Evolutionary conservation across 2,888 invertebrate species (phyloP), one percentile per base, ranked within the genome.

Genomic region (Mactromeris polynyma): DNA sequence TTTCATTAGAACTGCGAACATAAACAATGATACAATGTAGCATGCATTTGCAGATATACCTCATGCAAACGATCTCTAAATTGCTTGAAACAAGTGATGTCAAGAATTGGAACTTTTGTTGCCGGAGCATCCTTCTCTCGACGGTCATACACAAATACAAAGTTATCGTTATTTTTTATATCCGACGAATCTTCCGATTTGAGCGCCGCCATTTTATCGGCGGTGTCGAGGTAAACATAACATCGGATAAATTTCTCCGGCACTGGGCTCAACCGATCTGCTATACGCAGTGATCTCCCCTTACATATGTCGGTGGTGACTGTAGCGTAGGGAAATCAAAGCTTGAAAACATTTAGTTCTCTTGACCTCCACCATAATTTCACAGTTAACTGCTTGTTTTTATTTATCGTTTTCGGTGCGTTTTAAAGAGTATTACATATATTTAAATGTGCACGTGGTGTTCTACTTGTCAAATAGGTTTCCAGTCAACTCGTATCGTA

Each of bases 141-240:
- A n/a, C 96, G 94, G 90, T 96, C 96, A 93, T 91, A 96, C 36
- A 96, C 92, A 90, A 93, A 96, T 86, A 96, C 95, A 94, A 94
- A 95, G 46, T 93, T 93, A 92, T 95, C 94, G 17, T 33, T 17
- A 36, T 73, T 19, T 36, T 95, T 95, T 4, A 94, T 94, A n/a
- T 95, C 95, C 14, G 90, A 88, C 77, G 92, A 88, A 46, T 77
- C 87, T 79, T 87, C 89, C 51, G 87, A 83, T 69, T 87, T 93
- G 91, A 91, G 91, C 89, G 95, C 90, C 91, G 94, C 94, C 95
- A 95, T 95, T 87, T 94, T 94, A 81, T 82, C 81, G 26, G 46
- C 86, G 86, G 86, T 86, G 86, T 33, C 0, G 7, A 26, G 9
- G 64, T 86, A 81, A 86, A 86, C 69, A 81, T 17, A 17, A 31